Conservation (phyloP, 1,140 invertebrate species). For the Eumaeus atala region DNA sequence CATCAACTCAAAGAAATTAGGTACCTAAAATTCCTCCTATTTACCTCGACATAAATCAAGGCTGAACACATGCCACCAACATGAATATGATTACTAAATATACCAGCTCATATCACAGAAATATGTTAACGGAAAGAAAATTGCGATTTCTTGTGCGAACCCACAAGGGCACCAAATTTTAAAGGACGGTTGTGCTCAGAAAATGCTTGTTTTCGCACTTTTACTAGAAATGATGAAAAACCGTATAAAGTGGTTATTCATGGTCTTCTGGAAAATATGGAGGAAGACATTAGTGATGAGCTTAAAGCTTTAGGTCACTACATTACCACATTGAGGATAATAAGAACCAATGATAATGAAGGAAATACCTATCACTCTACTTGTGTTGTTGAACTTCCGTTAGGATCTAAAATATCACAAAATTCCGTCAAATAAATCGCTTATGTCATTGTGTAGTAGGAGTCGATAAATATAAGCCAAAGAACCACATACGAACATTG, state of each 20-base stretch:
- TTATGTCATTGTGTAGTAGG: conserved; percentile 10
- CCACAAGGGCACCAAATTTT: not conserved
- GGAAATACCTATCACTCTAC: not conserved
- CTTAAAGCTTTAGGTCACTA: not conserved
- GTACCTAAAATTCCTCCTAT: conserved; percentile 4
- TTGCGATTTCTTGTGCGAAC: not conserved
- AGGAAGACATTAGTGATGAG: not conserved
- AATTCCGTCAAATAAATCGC: conserved; percentile 14
- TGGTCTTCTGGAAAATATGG: not conserved
- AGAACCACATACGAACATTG: not conserved
- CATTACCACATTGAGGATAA: not conserved
- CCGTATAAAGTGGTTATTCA: conserved; percentile 5
- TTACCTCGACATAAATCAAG: not conserved
- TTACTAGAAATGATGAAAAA: conserved; percentile 15
- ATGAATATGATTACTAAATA: not conserved
- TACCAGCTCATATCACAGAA: not conserved
- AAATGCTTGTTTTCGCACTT: conserved; percentile 10
- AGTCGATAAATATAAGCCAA: not conserved
- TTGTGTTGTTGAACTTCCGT: conserved; percentile 4
- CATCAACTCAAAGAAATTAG: not conserved
- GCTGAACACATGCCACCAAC: not conserved
- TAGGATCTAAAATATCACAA: conserved; percentile 8
- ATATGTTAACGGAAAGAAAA: not conserved
- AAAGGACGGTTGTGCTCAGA: conserved; percentile 9
- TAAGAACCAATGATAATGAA: not conserved